Evolutionary conservation across 2,888 invertebrate genomes (phyloP), one percentile per base, ranked within the genome.

Genomic region (Ochropleura leucogaster): DNA sequence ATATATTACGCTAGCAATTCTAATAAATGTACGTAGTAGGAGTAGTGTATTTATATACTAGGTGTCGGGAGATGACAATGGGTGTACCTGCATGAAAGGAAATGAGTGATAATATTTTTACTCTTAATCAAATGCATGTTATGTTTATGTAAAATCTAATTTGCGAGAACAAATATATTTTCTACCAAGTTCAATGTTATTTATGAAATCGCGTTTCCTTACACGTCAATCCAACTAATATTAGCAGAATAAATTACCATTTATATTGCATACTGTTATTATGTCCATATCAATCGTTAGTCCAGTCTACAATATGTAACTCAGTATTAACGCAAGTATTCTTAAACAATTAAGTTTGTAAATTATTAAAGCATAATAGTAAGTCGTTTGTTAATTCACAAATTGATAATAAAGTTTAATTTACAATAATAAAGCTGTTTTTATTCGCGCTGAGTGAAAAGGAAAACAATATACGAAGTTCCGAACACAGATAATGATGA

Each of bases 301-400:
- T 16, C 47, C 18, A 40, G 18, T 55, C 18, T 0, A 30, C 30
- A 30, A 30, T 30, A 30, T 30, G 30, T 30, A 14, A 53, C 14
- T 47, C 63, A 79, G 78, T 79, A 78, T 78, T 78, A 79, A 44
- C 18, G 40, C 59, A 57, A 76, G 82, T 82, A 79, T 79, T 81
- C 55, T 9, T 59, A 66, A 75, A 42, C 30, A 44, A 30, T 60
- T 82, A 80, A 65, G 72, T 51, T 71, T 66, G 57, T 83, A 71
- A 83, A 74, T 70, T 69, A 78, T 82, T 63, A 57, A 72, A 64
- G 18, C 20, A 46, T 63, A 77, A 30, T 67, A 46, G 14, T 59
- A 63, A 46, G 20, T 40, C 55, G 42, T 47, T 67, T 46, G 64
- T 84, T 51, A 10, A 64, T 72, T 57, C 59, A 63, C 47, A 55